Evolutionary conservation across 2,797 vertebrate species (phyloP).

Genomic region (Helostoma temminkii): DNA sequence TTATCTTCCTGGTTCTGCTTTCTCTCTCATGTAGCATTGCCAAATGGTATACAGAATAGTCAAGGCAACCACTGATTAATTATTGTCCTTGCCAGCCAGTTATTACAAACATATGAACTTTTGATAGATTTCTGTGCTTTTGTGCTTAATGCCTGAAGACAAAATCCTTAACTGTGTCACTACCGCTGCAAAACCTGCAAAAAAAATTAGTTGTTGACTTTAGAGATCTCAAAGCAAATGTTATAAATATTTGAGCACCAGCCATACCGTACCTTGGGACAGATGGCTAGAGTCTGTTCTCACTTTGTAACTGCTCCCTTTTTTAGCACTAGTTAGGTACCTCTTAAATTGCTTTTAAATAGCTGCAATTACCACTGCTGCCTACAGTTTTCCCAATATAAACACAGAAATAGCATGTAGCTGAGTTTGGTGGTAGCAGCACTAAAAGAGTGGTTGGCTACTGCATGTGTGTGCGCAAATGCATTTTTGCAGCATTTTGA

Average conservation of each 20-base stretch:
- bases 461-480: not conserved
- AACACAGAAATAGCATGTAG: constrained; percentile 15
- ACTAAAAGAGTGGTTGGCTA: constrained; percentile 7
- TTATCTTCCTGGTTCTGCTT: constrained; percentile 11
- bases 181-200: constrained; percentile 10
- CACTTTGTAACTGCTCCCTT: constrained; percentile 16
- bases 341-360: constrained; percentile 40
- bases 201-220: constrained; percentile 28
- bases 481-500: not conserved
- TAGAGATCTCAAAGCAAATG: constrained; percentile 23
- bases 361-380: constrained; percentile 33
- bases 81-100: not conserved
- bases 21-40: constrained; percentile 9
- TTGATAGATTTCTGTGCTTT: constrained; percentile 16
- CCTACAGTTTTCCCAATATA: constrained; percentile 22
- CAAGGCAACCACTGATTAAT: constrained; percentile 12
- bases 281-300: constrained; percentile 41
- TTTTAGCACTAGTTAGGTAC: constrained; percentile 32
- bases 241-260: constrained; percentile 8
- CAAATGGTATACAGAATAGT: not conserved
- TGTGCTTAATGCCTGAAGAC: not conserved
- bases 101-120: constrained; percentile 21
- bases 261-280: constrained; percentile 11
- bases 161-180: constrained; percentile 16
- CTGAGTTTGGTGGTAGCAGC: constrained; percentile 19